Evolutionary conservation across 2,797 vertebrate genomes (phyloP), one percentile per base, ranked within the genome.

Genomic region (Gallirallus australis): DNA sequence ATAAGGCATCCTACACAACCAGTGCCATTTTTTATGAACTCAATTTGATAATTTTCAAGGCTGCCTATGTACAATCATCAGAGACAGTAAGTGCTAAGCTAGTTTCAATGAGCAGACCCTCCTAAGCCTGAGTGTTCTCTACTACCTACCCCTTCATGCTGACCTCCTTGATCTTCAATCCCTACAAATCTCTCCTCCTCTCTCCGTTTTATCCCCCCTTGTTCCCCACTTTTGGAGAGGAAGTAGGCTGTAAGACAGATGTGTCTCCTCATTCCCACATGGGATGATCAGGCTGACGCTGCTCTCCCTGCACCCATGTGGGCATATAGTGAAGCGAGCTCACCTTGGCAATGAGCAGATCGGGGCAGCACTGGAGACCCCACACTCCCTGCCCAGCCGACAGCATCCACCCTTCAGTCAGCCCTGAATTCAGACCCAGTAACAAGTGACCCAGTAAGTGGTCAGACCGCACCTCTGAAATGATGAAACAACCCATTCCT

Each of bases 361-460:
- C 1, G 5, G 31, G 35, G 25, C 27, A 24, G 17, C 63, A 4
- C 35, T 8, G 31, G 13, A 65, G n/a, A 52, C 0, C 15, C 14
- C 15, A 10, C 0, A 0, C 17, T 47, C 47, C 71, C 20, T 4
- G 4, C 33, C 11, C 7, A 14, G 47, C 27, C 8, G 8, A 4
- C 71, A 37, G 66, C 80, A 76, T 7, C 37, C 28, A 63, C 39
- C 66, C 35, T 42, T 33, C 0, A 1, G 4, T 24, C 59, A 72
- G 77, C 81, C 64, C 42, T 15, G 39, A 72, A 25, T 21, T 48
- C 60, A 81, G n/a, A 33, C 25, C 31, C 72, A 30, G 23, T 24
- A 66, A 86, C 0, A 2, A 64, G 12, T 11, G 42, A 84, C 45
- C 9, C 6, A 4, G 1, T 18, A 71, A 68, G 0, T 7, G 52